Base-by-base conservation (phyloP, 1,140 invertebrate genomes). In the Procambarus clarkii region DNA sequence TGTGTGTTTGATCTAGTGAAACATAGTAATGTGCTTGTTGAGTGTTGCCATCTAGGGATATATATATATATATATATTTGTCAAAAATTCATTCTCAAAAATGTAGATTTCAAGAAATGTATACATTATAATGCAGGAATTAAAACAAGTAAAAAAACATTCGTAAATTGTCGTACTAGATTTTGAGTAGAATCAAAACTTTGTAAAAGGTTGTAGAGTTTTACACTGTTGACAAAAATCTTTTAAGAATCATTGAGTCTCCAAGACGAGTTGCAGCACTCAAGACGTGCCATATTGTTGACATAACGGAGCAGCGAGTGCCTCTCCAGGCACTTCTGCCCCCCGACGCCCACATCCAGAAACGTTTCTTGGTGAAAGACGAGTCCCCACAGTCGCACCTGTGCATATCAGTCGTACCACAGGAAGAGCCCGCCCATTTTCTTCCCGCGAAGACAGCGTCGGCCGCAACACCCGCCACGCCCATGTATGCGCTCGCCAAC, bases 341-440 rank as follows among this genome's bases (percentile, higher is more conserved):
- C 69, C 24, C 8, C 8, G 24, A 74, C n/a, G 69, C 8, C 8
- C n/a, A 74, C n/a, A n/a, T 74, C 69, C 69, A 74, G 34, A 78
- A 86, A 86, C 85, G 74, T 78, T 78, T 86, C 48, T 86, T 86
- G 69, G 79, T 89, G 50, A 54, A n/a, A 48, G 64, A 54, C 13
- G 54, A 74, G 82, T 79, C 34, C 71, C 89, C 82, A 48, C 76
- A 79, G 60, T 18, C 46, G 78, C 89, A 78, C 60, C 69, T 84
- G 82, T 91, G 89, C 89, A 91, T 91, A 91, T 91, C 89, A 91
- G 60, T 74, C 86, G 81, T 74, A 77, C n/a, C 69, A 74, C 74
- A 50, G 46, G 44, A 18, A 21, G 18, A 64, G 60, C 1, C 15
- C 60, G 34, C 34, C 34, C 34, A 34, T 34, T 34, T 34, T 34